Base-by-base conservation (phyloP, 2,888 invertebrate species). In the Rhingia campestris region DNA sequence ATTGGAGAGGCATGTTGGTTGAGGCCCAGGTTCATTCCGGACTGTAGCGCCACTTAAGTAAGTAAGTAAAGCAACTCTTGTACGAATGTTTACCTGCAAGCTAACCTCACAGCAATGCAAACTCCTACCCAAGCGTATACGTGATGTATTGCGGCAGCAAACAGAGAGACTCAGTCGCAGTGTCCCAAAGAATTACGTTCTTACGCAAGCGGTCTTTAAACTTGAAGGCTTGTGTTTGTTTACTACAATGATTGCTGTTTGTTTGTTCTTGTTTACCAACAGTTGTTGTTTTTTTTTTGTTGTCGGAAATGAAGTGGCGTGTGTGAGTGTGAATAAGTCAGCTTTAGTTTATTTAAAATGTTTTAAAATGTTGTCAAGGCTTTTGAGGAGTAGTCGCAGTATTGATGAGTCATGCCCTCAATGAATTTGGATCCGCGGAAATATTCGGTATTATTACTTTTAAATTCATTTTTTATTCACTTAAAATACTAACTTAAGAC, bases 121-220 rank as follows among this genome's bases (percentile, higher is more conserved):
- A 10, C 30, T 49, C 49, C 14, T 22, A 49, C 30, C 7, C 47
- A 7, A 47, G 7, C 12, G 4, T 14, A 41, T 14, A 12, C 9
- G 22, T 22, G 47, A 22, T 47, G 30, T 49, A 49, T 49, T 49
- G 30, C 32, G 5, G 49, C 49, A 32, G 49, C 49, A 49, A 49
- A 49, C 30, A 30, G 4, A 9, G 9, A 32, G 30, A 2, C 22
- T 22, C 22, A 22, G 22, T 22, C 22, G 49, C 7, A 7, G 49
- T 49, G 49, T 49, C 49, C 30, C 49, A 49, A 49, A 49, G 49
- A 49, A 49, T 30, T 49, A 10, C 10, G 49, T 22, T 49, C 49
- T 45, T 30, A 10, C 6, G 45, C 10, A 3, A 45, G 43, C 6
- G 43, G 43, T n/a, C n/a, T 51, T 32, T 6, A 10, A 51, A 51